Base-by-base conservation (phyloP, 2,888 invertebrate species). In the Mythimna pallens region DNA sequence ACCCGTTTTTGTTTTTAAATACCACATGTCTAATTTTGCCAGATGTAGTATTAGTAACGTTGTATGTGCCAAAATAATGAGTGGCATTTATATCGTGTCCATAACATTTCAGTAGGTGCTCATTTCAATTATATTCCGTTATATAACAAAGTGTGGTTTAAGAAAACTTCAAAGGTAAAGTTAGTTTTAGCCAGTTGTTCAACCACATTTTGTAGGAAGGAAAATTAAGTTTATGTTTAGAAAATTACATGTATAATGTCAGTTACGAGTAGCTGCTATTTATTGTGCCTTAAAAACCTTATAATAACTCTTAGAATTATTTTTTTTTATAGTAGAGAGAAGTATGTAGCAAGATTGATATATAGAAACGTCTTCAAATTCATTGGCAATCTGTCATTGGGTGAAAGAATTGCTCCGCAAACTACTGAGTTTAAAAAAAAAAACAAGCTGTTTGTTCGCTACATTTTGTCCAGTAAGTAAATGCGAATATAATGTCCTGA, bases 241-340 rank as follows among this genome's bases (percentile, higher is more conserved):
- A 22, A 6, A 66, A 34, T n/a, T 65, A 55, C 36, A 63, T 62
- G 20, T 58, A 22, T 61, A 66, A 30, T 65, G 67, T 57, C 58
- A 65, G 55, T 76, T 71, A 64, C 57, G 58, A 65, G 14, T 82
- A 57, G 30, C 82, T 71, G 47, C n/a, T 78, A 77, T 80, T 81
- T 81, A 82, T 77, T 82, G 82, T 78, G 61, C 68, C 55, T 58
- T 74, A 74, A 47, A 57, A 67, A 47, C 10, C 40, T 54, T 63
- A 17, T 57, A 61, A 34, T 78, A 64, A 20, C 36, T 55, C 34
- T 25, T 47, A 59, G 34, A 52, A 47, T 6, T 52, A 30, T 47
- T 59, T 47, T n/a, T n/a, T 40, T 54, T 69, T 5, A 20, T 70
- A 62, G 36, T 34, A 50, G n/a, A 54, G 9, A 22, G 4, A 52